Evolutionary conservation across 2,888 invertebrate genomes (phyloP).

Genomic region (Idaea straminata): DNA sequence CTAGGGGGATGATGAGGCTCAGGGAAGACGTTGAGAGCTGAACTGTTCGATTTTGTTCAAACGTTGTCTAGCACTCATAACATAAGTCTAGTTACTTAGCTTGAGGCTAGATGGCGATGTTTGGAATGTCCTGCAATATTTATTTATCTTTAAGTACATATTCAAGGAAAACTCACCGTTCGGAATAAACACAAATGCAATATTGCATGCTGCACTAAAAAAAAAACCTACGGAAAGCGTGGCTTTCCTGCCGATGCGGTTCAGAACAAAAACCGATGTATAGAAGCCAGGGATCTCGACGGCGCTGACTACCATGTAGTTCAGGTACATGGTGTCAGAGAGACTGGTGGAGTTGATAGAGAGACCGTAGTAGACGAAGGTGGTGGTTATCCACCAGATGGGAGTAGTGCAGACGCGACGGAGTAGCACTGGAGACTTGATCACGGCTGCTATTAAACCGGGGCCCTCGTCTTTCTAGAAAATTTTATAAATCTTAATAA

Average conservation of each 20-base stretch:
- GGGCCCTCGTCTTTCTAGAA: constrained; percentile 28
- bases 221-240: constrained; percentile 81
- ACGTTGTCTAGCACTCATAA: no score
- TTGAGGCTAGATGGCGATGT: no score
- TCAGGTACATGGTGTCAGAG: constrained; percentile 86
- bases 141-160: no score
- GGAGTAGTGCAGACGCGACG: constrained; percentile 83
- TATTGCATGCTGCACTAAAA: constrained; percentile 75
- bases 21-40: no score
- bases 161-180: constrained; percentile 52
- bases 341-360: constrained; percentile 87
- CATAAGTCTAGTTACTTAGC: no score
- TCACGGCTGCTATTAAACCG: constrained; percentile 52
- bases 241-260: constrained; percentile 81
- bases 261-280: constrained; percentile 80
- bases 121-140: no score
- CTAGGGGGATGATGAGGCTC: no score
- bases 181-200: constrained; percentile 73
- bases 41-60: no score
- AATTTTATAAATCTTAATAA: not conserved
- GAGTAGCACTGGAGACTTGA: constrained; percentile 74
- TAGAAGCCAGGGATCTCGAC: constrained; percentile 87
- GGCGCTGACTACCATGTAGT: constrained; percentile 82
- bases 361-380: constrained; percentile 89
- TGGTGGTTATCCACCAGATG: constrained; percentile 88